Evolutionary conservation across 2,113 vertebrate genomes (phyloP).

Genomic region (Bettongia penicillata): DNA sequence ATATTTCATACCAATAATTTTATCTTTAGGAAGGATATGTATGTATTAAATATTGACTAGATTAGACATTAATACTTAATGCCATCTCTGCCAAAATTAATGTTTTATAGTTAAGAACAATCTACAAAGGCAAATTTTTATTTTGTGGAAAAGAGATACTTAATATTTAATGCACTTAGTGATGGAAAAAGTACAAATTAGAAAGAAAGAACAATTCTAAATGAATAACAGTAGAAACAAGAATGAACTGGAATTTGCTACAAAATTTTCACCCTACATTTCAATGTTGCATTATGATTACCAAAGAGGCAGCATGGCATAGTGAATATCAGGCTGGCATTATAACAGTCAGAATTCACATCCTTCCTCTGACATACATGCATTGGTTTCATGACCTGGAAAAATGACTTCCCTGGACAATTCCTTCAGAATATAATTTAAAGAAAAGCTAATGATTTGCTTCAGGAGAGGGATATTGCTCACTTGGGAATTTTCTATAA

Average conservation of each 20-base stretch:
- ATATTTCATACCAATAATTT: constrained; percentile 71
- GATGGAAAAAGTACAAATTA: constrained; percentile 43
- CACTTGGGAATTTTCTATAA: neutral
- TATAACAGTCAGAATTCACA: neutral
- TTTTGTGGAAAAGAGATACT: constrained; percentile 30
- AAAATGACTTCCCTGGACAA: neutral
- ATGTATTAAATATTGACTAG: constrained; percentile 75
- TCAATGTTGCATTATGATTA: neutral
- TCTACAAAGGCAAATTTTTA: constrained; percentile 19
- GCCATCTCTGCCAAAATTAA: constrained; percentile 51
- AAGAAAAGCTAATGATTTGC: neutral
- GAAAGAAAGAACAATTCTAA: constrained; percentile 41
- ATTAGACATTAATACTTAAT: constrained; percentile 65
- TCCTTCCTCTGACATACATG: neutral
- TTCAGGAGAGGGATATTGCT: neutral
- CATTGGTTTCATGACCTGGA: neutral
- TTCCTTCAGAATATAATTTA: neutral
- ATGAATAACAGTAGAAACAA: constrained; percentile 38
- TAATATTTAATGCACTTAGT: constrained; percentile 34
- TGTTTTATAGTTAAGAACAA: constrained; percentile 57
- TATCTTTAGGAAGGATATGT: constrained; percentile 50
- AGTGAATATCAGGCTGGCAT: neutral
- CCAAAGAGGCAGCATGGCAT: neutral
- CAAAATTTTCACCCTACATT: neutral
- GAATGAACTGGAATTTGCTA: neutral